A percentile compares a stretch with the other conserved stretches of the same genome.
Conservation (phyloP, 1,140 invertebrate species). For the Drosophila carrolli region DNA sequence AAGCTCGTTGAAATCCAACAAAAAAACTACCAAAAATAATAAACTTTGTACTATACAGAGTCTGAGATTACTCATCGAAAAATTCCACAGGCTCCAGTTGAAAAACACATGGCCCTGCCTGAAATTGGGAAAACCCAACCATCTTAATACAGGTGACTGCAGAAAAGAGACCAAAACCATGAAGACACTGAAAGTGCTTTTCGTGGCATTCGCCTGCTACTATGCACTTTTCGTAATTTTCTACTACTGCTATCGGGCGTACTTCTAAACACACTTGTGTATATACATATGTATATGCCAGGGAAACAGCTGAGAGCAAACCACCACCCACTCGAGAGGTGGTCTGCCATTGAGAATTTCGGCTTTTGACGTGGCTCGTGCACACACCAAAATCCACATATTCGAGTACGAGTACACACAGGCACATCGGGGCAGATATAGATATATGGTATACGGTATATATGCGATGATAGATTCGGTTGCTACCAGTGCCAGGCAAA, state of each 20-base stretch:
- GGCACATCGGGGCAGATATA: slow-evolving; percentile 24
- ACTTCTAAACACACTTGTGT: slow-evolving; percentile 32
- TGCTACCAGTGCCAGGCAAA: slow-evolving; percentile 46
- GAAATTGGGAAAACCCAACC: slow-evolving; percentile 33
- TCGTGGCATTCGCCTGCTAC: slow-evolving; percentile 62
- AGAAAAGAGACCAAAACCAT: slow-evolving; percentile 46
- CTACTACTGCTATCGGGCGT: slow-evolving; percentile 74
- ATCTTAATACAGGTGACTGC: slow-evolving; percentile 27
- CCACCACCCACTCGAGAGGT: slow-evolving; percentile 61
- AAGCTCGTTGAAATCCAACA: slow-evolving; percentile 5
- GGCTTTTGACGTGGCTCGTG: slow-evolving; percentile 63
- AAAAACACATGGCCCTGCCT: slow-evolving; percentile 59
- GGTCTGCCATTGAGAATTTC: slow-evolving; percentile 70
- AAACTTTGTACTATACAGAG: slow-evolving; percentile 3
- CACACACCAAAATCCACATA: slow-evolving; percentile 24
- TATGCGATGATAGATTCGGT: slow-evolving; percentile 57
- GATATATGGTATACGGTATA: slow-evolving; percentile 14
- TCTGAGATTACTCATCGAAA: slow-evolving; percentile 35
- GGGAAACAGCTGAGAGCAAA: slow-evolving; percentile 52
- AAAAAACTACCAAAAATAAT: slow-evolving; percentile 36
- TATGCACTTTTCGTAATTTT: slow-evolving; percentile 73
- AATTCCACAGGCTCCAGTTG: slow-evolving; percentile 27
- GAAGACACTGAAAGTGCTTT: slow-evolving; percentile 66
- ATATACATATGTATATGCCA: slow-evolving; percentile 2
- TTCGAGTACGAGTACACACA: slow-evolving; percentile 2